These are phyloP conservation scores for Bos indicus DNA, from an alignment of 2,113 vertebrate species.

Conservation along the genomic window DNA sequence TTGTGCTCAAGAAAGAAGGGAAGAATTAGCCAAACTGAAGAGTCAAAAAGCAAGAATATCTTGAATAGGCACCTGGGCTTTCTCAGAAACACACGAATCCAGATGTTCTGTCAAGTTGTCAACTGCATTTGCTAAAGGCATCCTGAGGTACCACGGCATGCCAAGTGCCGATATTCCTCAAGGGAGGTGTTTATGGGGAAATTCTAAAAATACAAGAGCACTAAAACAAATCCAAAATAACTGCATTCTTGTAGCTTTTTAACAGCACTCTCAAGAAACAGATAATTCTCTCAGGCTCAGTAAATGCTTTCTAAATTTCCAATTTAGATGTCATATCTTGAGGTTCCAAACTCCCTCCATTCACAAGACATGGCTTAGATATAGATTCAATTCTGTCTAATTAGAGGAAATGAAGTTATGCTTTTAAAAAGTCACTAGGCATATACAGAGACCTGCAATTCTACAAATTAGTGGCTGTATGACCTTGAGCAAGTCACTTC, in stretches of 20 bases:
- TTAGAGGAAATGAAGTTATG: not conserved
- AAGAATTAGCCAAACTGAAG: not conserved
- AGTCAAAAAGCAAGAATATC: not conserved
- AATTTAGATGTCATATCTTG: conserved; percentile 8
- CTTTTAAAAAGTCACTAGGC: not conserved
- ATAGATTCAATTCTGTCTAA: not conserved
- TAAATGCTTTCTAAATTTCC: conserved; percentile 38
- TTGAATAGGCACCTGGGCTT: conserved; percentile 16
- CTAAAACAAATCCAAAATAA: conserved; percentile 50
- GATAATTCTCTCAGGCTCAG: conserved; percentile 5
- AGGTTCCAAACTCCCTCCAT: not conserved
- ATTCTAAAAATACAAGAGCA: conserved; percentile 51
- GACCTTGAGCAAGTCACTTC: not conserved
- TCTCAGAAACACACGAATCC: conserved; percentile 13
- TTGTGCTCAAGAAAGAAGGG: not conserved
- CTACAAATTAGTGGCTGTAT: not conserved
- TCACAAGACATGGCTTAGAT: not conserved
- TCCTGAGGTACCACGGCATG: conserved; percentile 1
- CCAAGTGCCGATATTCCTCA: conserved; percentile 4
- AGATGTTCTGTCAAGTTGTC: conserved; percentile 53
- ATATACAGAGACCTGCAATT: not conserved
- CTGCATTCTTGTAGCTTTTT: conserved; percentile 35
- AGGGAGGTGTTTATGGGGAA: conserved; percentile 40
- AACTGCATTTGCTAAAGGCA: conserved; percentile 20
- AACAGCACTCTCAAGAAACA: conserved; percentile 21